phyloP scores from a whole-genome alignment of 2,113 vertebrate species.

The Sylvietta virens region DNA sequence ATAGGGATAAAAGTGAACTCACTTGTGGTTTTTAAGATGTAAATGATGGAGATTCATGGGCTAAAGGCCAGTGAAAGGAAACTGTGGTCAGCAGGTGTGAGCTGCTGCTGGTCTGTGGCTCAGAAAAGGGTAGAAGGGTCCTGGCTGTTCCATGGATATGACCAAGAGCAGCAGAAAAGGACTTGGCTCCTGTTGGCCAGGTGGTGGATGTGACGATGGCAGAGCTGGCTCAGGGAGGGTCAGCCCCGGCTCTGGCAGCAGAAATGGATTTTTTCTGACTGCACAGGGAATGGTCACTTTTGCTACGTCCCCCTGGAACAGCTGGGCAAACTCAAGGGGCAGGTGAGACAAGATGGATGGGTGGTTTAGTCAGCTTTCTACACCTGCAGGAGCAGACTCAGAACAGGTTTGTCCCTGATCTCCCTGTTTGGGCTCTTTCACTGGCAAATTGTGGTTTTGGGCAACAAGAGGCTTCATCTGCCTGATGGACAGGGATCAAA shows the following conservation, averaged over 20 bases:
- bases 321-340: neutral
- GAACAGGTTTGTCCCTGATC: neutral
- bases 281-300: neutral
- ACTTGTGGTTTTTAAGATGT: neutral
- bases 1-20: neutral
- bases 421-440: neutral
- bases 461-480: neutral
- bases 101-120: neutral
- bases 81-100: neutral
- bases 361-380: neutral
- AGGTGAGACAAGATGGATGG: neutral
- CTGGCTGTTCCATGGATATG: neutral
- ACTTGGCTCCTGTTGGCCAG: neutral
- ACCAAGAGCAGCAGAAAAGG: neutral
- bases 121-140: neutral
- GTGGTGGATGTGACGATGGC: rapidly evolving
- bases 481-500: neutral
- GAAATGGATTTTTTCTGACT: neutral
- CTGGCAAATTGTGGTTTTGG: neutral
- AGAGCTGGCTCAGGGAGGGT: neutral
- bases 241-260: neutral
- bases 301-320: neutral
- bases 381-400: neutral
- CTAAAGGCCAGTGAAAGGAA: neutral
- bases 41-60: neutral